Conservation (phyloP, 2,888 invertebrate genomes). For the Toxonevra muliebris region DNA sequence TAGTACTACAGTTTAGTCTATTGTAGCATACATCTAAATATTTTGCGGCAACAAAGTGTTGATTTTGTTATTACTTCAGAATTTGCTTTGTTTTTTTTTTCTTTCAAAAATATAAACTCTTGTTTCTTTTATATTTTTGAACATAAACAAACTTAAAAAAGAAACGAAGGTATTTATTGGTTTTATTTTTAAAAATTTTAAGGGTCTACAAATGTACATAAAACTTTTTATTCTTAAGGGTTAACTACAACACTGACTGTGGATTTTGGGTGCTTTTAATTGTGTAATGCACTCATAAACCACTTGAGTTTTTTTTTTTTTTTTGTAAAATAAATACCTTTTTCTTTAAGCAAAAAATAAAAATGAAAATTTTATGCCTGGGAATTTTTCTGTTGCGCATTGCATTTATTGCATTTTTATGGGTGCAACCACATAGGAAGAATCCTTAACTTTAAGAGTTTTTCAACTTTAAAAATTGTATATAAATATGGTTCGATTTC, state of each 20-base stretch:
- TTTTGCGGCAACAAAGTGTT: conserved; percentile 31
- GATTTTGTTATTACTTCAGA: conserved; percentile 22
- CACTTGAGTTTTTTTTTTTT: neutral
- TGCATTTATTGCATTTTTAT: conserved; percentile 4
- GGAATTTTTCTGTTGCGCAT: neutral
- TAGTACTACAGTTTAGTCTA: too few relatives aligned
- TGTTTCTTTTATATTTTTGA: too few relatives aligned
- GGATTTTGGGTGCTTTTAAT: neutral
- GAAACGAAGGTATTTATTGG: neutral
- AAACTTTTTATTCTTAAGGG: too few relatives aligned
- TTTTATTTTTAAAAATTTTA: neutral
- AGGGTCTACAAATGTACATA: too few relatives aligned
- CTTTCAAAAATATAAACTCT: too few relatives aligned
- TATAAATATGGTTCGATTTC: conserved; percentile 28
- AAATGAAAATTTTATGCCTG: neutral
- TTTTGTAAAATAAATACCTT: neutral
- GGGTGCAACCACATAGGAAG: neutral
- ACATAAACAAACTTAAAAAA: too few relatives aligned
- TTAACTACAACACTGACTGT: too few relatives aligned
- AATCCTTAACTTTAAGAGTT: conserved; percentile 27
- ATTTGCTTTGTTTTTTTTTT: too few relatives aligned
- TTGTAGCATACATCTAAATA: neutral
- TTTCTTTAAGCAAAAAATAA: neutral
- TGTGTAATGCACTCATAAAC: neutral
- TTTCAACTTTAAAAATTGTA: conserved; percentile 1